Conservation (phyloP, 2,113 vertebrate species). For the Epinephelus fuscoguttatus region DNA sequence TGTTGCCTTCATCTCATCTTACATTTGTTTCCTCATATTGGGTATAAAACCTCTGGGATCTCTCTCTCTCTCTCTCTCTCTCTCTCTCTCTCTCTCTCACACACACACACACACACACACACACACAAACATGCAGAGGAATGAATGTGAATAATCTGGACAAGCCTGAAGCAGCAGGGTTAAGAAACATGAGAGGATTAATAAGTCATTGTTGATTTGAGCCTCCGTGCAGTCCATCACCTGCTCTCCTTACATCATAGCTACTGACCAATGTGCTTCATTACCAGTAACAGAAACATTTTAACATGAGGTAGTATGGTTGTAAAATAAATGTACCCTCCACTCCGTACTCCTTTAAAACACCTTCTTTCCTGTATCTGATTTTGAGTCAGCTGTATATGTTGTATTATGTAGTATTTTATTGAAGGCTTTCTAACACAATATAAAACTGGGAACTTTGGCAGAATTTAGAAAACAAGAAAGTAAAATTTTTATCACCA, state of each 20-base stretch:
- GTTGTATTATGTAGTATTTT: neutral
- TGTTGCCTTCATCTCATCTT: constrained; percentile 21
- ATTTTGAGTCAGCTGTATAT: neutral
- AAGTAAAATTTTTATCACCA: constrained; percentile 36
- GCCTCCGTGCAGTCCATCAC: constrained; percentile 21
- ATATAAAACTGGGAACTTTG: neutral
- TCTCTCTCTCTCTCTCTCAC: constrained; percentile 7
- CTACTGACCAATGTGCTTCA: neutral
- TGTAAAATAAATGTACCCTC: neutral
- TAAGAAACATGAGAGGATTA: constrained; percentile 80
- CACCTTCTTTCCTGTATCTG: neutral
- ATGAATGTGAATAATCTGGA: constrained; percentile 71
- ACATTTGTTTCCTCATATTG: constrained; percentile 20
- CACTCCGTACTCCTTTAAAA: neutral
- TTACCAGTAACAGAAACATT: neutral
- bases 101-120: constrained; percentile 25
- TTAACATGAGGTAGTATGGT: neutral
- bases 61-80: too few species aligned
- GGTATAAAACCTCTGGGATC: constrained; percentile 1
- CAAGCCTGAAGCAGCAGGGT: constrained; percentile 36
- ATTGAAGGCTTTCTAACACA: neutral
- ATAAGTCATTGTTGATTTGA: constrained; percentile 49
- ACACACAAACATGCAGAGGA: neutral
- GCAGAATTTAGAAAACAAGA: constrained; percentile 2
- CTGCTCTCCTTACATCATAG: constrained; percentile 32